Percentiles rank a stretch among this genome's conserved stretches.
phyloP scores from a whole-genome alignment of 2,113 vertebrate species.

The Pluvialis apricaria region DNA sequence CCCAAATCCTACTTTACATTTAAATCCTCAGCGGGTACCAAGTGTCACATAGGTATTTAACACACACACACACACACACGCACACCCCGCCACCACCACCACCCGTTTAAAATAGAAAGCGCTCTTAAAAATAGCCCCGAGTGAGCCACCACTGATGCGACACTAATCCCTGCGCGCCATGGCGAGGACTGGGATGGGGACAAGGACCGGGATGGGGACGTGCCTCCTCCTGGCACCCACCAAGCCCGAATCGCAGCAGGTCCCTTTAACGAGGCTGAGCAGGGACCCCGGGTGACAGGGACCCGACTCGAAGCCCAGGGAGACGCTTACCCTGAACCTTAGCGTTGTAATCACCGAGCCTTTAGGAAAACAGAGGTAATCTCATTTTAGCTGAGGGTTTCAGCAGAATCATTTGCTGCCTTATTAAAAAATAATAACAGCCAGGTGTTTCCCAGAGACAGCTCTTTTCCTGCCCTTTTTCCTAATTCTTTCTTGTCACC shows the following conservation, averaged over 20 bases:
- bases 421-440: slow-evolving; percentile 27
- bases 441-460: background rate
- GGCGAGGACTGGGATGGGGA: background rate
- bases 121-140: background rate
- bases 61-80: no score
- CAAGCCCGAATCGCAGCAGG: accelerated
- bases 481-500: background rate
- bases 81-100: background rate
- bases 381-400: background rate
- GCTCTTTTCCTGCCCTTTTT: background rate
- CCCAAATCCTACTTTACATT: slow-evolving; percentile 14
- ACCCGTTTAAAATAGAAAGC: background rate
- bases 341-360: accelerated
- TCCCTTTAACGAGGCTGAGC: background rate
- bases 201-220: accelerated
- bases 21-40: background rate
- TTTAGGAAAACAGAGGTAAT: background rate
- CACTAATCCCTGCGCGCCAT: background rate
- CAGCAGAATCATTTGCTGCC: background rate
- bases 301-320: background rate
- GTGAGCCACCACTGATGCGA: background rate
- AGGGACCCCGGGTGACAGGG: background rate
- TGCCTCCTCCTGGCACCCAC: background rate
- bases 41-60: background rate
- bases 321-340: background rate